These are phyloP conservation scores for Temnopleurus reevesii DNA, from an alignment of 53 echinoderm and acorn worm species.

Conservation along the genomic window DNA sequence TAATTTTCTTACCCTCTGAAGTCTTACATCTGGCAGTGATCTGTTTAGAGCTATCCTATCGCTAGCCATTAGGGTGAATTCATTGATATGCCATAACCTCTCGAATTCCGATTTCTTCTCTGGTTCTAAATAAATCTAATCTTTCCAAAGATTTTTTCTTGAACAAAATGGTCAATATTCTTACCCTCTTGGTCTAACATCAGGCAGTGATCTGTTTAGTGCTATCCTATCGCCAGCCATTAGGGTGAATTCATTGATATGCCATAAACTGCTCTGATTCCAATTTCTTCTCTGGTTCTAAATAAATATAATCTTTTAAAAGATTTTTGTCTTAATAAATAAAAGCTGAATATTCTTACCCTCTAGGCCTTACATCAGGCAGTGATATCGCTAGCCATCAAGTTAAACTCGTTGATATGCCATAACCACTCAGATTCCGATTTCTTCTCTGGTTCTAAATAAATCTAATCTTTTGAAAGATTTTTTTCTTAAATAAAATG, in stretches of 20 bases:
- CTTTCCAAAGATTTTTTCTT: too few relatives aligned
- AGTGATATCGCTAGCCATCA: too few relatives aligned
- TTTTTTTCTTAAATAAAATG: too few relatives aligned
- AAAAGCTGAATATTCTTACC: slow-evolving; percentile 65
- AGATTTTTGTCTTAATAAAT: background rate
- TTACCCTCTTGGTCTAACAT: slow-evolving; percentile 93
- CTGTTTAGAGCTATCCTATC: slow-evolving; percentile 87
- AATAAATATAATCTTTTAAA: too few relatives aligned
- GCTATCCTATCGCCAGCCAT: slow-evolving; percentile 97
- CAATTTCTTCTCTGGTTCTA: slow-evolving; percentile 80
- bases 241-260: slow-evolving; percentile 92
- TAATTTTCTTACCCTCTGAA: too few relatives aligned
- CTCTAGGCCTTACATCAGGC: slow-evolving; percentile 95
- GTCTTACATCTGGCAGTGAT: slow-evolving; percentile 91
- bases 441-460: slow-evolving; percentile 88
- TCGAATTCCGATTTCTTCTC: slow-evolving; percentile 84
- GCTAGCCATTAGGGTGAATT: slow-evolving; percentile 96
- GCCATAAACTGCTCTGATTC: slow-evolving; percentile 81
- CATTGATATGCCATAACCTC: slow-evolving; percentile 86
- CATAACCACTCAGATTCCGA: slow-evolving; percentile 84
- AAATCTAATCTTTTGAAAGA: too few relatives aligned
- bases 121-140: too few relatives aligned
- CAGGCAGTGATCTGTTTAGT: slow-evolving; percentile 87
- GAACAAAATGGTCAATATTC: too few relatives aligned
- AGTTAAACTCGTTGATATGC: slow-evolving; percentile 92